Evolutionary conservation across 2,888 invertebrate genomes (phyloP), one percentile per base, ranked within the genome.

Genomic region (Erebia epiphron): DNA sequence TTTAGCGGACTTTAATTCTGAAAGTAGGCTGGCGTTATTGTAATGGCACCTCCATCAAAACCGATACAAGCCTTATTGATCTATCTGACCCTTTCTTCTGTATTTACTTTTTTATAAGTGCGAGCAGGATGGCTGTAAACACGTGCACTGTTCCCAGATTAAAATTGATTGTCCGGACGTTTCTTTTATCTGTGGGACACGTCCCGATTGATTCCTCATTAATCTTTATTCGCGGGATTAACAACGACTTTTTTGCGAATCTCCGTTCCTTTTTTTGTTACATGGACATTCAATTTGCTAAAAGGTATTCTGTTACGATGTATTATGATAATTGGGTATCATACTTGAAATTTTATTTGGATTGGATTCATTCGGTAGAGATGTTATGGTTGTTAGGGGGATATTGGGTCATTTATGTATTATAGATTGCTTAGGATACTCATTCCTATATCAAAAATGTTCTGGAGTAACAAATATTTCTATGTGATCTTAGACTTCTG

Each of bases 141-240:
- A 86, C 88, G 86, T 86, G 87, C 82, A 77, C 79, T 78, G 84
- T 84, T 86, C 84, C 81, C 86, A 91, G 92, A 93, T 93, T 92
- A 92, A 92, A 92, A 93, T 93, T 92, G 92, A 93, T 93, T 89
- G 91, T 84, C 79, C 81, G 87, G 89, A 86, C 89, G 85, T 86
- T 83, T 82, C 84, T 83, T 88, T 88, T 91, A 88, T 89, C 88
- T 87, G 84, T 77, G 87, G 85, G 87, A 87, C 88, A 85, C 80
- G 87, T 77, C 80, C 79, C 89, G 91, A 93, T 92, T 92, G 92
- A 92, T 92, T 92, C 88, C 86, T 85, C 91, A 91, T 93, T 90
- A 92, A 92, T 93, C 92, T 92, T 92, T 89, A 91, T 92, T 91
- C 86, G 85, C 84, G 82, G 83, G 81, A 84, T 86, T 87, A 86